A percentile compares a stretch with the other conserved stretches of the same genome.
Conservation (phyloP, 2,888 invertebrate genomes). For the Morpho achilles region DNA sequence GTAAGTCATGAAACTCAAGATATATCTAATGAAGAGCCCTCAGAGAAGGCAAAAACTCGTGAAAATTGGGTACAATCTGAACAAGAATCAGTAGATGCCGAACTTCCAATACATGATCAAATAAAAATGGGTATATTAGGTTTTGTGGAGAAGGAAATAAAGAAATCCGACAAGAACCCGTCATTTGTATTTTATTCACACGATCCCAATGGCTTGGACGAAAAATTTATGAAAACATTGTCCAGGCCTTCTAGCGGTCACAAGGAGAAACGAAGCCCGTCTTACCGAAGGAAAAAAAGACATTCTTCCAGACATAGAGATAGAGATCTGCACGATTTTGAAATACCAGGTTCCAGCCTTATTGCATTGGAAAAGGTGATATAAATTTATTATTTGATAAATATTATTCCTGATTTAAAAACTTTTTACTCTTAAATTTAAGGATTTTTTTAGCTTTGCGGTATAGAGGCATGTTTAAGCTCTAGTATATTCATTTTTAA, state of each 20-base stretch:
- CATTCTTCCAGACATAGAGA: conserved; percentile 69
- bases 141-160: conserved; percentile 74
- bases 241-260: conserved; percentile 72
- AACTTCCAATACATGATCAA: conserved; percentile 79
- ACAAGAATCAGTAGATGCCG: conserved; percentile 77
- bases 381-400: background rate
- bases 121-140: conserved; percentile 73
- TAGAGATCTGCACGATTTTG: conserved; percentile 70
- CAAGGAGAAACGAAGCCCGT: conserved; percentile 70
- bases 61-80: conserved; percentile 74
- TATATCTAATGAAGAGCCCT: conserved; percentile 34
- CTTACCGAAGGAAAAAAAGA: conserved; percentile 68
- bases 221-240: conserved; percentile 63
- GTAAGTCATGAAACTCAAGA: conserved; percentile 34
- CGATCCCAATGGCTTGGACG: conserved; percentile 69
- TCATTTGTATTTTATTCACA: conserved; percentile 74
- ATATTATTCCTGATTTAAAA: background rate
- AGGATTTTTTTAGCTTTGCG: no score
- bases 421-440: background rate
- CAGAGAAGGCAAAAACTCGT: conserved; percentile 56
- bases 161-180: conserved; percentile 70
- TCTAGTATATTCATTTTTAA: no score
- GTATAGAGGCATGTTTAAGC: no score
- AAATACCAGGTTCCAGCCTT: conserved; percentile 71
- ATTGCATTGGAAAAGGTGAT: conserved; percentile 70